Evolutionary conservation across 2,888 invertebrate species (phyloP).

Genomic region (Drosophila limbata): DNA sequence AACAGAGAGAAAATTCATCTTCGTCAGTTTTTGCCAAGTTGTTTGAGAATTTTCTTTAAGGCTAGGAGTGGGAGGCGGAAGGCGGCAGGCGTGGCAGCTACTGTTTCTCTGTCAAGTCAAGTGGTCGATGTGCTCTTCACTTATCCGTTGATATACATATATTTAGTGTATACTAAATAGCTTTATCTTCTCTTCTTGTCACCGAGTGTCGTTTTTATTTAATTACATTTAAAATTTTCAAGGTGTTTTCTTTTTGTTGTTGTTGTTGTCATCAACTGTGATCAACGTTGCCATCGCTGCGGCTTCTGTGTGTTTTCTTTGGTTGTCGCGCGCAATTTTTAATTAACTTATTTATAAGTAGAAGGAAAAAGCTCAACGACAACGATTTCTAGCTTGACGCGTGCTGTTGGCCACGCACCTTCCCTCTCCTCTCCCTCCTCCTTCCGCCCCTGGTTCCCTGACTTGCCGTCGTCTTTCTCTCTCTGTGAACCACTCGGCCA

Average conservation of each 20-base stretch:
- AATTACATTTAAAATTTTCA: slow-evolving; percentile 71
- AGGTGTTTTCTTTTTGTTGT: slow-evolving; percentile 49
- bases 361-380: slow-evolving; percentile 44
- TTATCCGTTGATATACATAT: background rate
- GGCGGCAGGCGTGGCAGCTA: background rate
- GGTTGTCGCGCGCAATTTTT: slow-evolving; percentile 61
- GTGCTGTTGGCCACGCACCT: slow-evolving; percentile 52
- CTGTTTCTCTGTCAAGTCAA: slow-evolving; percentile 1
- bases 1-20: slow-evolving; percentile 62
- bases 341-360: slow-evolving; percentile 75
- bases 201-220: slow-evolving; percentile 46
- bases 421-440: background rate
- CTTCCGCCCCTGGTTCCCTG: background rate
- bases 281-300: slow-evolving; percentile 40
- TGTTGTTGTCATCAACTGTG: slow-evolving; percentile 37
- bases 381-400: slow-evolving; percentile 39
- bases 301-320: slow-evolving; percentile 19
- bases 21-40: slow-evolving; percentile 43
- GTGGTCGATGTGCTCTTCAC: slow-evolving; percentile 4
- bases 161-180: slow-evolving; percentile 21
- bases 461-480: background rate
- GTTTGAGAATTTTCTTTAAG: slow-evolving; percentile 19
- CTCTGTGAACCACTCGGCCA: slow-evolving; percentile 54
- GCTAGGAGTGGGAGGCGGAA: background rate
- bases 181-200: background rate